Evolutionary conservation across 1,140 invertebrate genomes (phyloP).

Genomic region (Cherax quadricarinatus): DNA sequence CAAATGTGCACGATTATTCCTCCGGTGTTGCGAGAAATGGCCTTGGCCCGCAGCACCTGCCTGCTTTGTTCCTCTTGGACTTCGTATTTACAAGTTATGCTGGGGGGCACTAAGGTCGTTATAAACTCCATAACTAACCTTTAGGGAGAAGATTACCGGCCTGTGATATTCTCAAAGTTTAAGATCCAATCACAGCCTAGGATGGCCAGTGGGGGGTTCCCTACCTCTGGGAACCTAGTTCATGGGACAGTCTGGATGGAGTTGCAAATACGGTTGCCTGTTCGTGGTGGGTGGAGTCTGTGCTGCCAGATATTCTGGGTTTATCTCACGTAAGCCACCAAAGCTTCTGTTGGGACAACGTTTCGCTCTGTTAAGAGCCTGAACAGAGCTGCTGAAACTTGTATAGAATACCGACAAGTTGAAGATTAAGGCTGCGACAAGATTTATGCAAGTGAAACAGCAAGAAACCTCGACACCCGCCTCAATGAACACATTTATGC

Average conservation of each 20-base stretch:
- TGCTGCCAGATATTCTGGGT: background rate
- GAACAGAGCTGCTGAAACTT: no score
- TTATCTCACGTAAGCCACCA: no score
- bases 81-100: conserved; percentile 17
- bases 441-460: no score
- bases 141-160: conserved; percentile 16
- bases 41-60: background rate
- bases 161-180: conserved; percentile 21
- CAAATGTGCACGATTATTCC: no score
- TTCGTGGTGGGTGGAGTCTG: background rate
- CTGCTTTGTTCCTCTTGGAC: background rate
- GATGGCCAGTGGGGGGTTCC: background rate
- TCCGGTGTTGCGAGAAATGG: no score
- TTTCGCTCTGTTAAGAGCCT: no score
- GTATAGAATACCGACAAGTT: no score
- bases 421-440: no score
- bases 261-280: background rate
- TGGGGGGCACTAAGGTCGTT: background rate
- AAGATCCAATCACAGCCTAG: conserved; percentile 9
- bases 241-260: background rate
- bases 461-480: no score
- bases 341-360: no score
- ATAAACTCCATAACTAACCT: conserved; percentile 16
- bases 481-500: no score
- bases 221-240: background rate